Base-by-base conservation (phyloP, 2,797 vertebrate genomes). In the Gobionotothen gibberifrons region DNA sequence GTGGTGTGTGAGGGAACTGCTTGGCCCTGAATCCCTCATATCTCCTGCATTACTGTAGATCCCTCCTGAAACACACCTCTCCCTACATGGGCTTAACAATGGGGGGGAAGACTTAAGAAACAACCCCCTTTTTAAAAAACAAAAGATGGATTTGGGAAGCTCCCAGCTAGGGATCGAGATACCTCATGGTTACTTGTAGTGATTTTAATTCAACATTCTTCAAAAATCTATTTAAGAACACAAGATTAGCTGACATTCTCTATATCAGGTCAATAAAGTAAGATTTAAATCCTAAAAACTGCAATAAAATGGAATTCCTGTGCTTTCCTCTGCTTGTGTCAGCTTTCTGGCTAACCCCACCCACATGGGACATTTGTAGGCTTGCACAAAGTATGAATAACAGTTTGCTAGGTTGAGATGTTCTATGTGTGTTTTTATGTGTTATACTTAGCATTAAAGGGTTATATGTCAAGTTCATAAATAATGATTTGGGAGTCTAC, bases 1-100 rank as follows among this genome's bases (percentile, higher is more conserved):
- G 91, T 83, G 89, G 89, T 73, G 54, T 74, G 49, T 22, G 55
- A n/a, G 48, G 85, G 88, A 86, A 92, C 81, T 91, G 87, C 90
- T 76, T 36, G 85, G 89, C 87, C 84, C 83, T 83, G 58, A 44
- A 85, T 79, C 61, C 51, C 21, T 72, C 51, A 49, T 44, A 63
- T 44, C 54, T 21, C 51, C 78, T 63, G 46, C 54, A 73, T 83
- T 67, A 74, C 66, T 52, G 29, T 13, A 52, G 26, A 16, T 47
- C 21, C 32, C 36, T 17, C 29, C 55, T 48, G 36, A 8, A 56
- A 48, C 46, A 12, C 62, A 48, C 32, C 57, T 51, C 48, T 69
- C 49, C 72, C 55, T 78, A 73, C 59, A 82, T 76, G 61, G 73
- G 22, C 68, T 61, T 9, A 29, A 19, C 57, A 51, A 43, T 12